A percentile compares a stretch with the other conserved stretches of the same genome.
Evolutionary conservation across 2,888 invertebrate genomes (phyloP).

Genomic region (Anarsia innoxiella): DNA sequence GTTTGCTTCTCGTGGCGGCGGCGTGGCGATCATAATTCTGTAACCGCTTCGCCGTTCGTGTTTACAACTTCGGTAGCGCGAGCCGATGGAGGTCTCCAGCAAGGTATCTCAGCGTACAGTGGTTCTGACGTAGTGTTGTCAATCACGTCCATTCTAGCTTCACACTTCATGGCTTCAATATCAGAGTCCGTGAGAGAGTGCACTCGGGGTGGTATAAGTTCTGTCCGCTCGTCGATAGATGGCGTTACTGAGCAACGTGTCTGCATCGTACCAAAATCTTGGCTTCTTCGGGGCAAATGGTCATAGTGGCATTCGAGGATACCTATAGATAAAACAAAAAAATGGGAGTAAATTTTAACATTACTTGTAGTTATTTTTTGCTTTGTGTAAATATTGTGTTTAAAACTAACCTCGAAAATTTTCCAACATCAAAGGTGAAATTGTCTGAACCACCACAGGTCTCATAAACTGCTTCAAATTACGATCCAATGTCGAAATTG

Average conservation of each 20-base stretch:
- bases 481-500: constrained; percentile 62
- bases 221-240: constrained; percentile 42
- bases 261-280: constrained; percentile 41
- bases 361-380: too few species aligned
- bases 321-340: constrained; percentile 38
- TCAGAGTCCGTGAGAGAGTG: constrained; percentile 51
- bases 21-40: constrained; percentile 74
- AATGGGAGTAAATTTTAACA: neutral
- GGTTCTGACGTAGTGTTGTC: constrained; percentile 71
- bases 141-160: constrained; percentile 57
- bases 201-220: constrained; percentile 41
- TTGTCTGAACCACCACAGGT: constrained; percentile 64
- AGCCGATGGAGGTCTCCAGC: constrained; percentile 66
- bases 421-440: constrained; percentile 73
- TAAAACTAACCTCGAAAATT: constrained; percentile 66
- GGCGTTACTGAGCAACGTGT: constrained; percentile 43
- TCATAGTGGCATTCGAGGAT: constrained; percentile 79
- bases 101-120: constrained; percentile 81
- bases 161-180: constrained; percentile 62
- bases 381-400: neutral
- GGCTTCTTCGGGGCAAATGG: constrained; percentile 66
- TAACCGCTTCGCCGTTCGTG: constrained; percentile 64
- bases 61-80: constrained; percentile 61
- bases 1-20: constrained; percentile 17
- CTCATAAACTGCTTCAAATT: constrained; percentile 71